These are phyloP conservation scores for Trachelus troglodyta DNA, from an alignment of 2,888 invertebrate species.

Conservation along the genomic window DNA sequence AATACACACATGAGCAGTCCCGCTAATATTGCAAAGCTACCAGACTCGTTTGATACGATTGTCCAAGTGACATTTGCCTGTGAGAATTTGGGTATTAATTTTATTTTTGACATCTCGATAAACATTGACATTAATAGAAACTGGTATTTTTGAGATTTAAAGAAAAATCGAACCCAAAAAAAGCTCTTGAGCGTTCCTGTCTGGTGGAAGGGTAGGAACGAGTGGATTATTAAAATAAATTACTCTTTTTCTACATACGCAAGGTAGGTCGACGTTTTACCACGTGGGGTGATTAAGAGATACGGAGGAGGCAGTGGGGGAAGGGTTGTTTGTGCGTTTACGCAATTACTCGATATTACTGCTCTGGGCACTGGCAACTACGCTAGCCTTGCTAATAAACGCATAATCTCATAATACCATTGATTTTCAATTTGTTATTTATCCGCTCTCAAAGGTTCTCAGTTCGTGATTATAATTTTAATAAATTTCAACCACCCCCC, in stretches of 20 bases:
- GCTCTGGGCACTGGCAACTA: conserved; percentile 47
- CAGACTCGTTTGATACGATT: conserved; percentile 37
- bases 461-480: conserved; percentile 12
- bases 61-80: conserved; percentile 11
- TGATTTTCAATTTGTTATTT: conserved; percentile 56
- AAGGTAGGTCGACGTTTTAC: too few relatives aligned
- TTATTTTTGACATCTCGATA: too few relatives aligned
- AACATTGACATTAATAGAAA: too few relatives aligned
- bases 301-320: neutral
- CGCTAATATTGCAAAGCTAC: conserved; percentile 8
- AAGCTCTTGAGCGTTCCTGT: neutral
- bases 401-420: conserved; percentile 52
- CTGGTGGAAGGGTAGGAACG: neutral
- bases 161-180: neutral
- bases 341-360: conserved; percentile 53
- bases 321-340: conserved; percentile 38
- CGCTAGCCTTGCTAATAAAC: conserved; percentile 48
- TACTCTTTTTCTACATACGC: neutral
- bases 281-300: neutral
- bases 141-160: too few relatives aligned
- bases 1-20: conserved; percentile 54
- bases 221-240: neutral
- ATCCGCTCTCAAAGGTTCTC: conserved; percentile 38
- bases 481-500: too few relatives aligned
- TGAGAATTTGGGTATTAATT: too few relatives aligned